Conservation (phyloP, 2,797 vertebrate genomes). For the Epinephelus coioides region DNA sequence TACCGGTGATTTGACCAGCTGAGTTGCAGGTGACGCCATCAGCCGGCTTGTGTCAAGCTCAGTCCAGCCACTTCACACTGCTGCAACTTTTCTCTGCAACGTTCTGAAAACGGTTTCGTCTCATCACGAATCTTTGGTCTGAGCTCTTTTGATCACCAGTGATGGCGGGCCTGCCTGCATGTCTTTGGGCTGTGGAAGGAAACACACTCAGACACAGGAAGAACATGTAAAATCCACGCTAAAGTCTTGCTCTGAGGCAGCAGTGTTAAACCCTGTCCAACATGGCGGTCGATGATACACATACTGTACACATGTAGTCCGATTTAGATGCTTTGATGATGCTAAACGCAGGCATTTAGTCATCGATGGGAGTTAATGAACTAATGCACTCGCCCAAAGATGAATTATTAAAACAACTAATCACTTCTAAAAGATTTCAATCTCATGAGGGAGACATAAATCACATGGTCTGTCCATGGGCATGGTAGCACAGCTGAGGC, state of each 20-base stretch:
- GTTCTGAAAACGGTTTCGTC: too few species aligned
- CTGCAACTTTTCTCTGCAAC: too few species aligned
- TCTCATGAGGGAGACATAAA: slow-evolving; percentile 18
- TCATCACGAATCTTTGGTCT: too few species aligned
- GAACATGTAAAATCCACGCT: background rate
- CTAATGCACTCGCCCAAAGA: slow-evolving; percentile 16
- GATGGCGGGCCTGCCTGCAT: too few species aligned
- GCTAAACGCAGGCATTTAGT: slow-evolving; percentile 13
- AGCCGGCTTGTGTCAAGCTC: too few species aligned
- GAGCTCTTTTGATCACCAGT: too few species aligned
- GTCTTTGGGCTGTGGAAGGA: too few species aligned
- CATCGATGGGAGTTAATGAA: slow-evolving; percentile 8
- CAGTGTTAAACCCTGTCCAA: background rate
- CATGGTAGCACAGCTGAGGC: background rate
- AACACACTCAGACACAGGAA: background rate
- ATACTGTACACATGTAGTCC: background rate
- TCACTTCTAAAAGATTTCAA: slow-evolving; percentile 14
- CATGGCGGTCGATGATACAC: background rate
- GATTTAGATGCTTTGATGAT: slow-evolving; percentile 22
- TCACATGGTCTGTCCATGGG: slow-evolving; percentile 5
- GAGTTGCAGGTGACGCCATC: too few species aligned
- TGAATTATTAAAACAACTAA: slow-evolving; percentile 34
- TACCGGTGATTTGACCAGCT: too few species aligned
- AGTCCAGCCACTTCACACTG: too few species aligned
- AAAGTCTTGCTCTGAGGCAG: background rate